Percentiles rank a stretch among this genome's conserved stretches.
Conservation (phyloP, 2,113 vertebrate genomes). For the Donacobius atricapilla region DNA sequence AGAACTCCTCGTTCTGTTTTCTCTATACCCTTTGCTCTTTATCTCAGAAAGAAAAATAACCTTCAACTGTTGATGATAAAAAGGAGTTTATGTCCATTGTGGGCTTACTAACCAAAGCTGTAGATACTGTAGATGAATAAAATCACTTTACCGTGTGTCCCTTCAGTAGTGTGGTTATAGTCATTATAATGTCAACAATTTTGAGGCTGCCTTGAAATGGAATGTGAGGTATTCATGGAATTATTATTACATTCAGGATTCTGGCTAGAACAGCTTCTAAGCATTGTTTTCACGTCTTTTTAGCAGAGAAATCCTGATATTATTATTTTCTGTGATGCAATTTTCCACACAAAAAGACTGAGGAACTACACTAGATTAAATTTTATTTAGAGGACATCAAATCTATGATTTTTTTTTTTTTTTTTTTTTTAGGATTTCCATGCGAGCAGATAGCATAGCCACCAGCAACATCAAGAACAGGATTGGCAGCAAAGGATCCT, state of each 20-base stretch:
- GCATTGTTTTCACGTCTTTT: background rate
- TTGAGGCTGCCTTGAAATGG: background rate
- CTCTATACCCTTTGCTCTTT: background rate
- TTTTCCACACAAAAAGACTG: background rate
- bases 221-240: background rate
- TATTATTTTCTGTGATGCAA: background rate
- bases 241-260: background rate
- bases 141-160: background rate
- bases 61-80: background rate
- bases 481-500: conserved; percentile 81
- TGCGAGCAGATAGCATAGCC: conserved; percentile 76
- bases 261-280: background rate
- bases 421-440: conserved; percentile 75
- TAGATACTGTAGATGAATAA: background rate
- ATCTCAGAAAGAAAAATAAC: background rate
- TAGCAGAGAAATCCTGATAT: background rate
- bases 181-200: background rate
- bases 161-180: background rate
- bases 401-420: background rate
- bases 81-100: background rate
- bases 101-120: background rate
- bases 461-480: conserved; percentile 84
- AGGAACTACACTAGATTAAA: background rate
- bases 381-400: background rate
- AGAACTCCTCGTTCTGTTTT: background rate